Evolutionary conservation across 2,113 vertebrate species (phyloP).

Genomic region (Solea solea): DNA sequence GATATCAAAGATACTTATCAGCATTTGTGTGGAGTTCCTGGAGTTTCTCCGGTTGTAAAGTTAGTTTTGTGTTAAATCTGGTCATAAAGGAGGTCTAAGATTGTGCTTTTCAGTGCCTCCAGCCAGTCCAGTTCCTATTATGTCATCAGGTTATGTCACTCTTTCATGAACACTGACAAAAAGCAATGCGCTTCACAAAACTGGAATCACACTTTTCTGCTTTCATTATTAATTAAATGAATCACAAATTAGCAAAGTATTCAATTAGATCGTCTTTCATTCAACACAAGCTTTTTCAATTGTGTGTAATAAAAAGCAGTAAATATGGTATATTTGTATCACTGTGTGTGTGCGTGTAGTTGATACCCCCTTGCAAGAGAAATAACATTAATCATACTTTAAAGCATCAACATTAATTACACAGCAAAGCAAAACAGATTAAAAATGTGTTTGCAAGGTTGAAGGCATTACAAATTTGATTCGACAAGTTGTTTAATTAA

Average conservation of each 20-base stretch:
- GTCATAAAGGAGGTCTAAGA: constrained; percentile 43
- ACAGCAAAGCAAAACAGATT: no score
- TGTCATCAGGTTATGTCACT: constrained; percentile 46
- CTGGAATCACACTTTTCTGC: constrained; percentile 8
- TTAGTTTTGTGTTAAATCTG: constrained; percentile 7
- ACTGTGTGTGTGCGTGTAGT: not conserved
- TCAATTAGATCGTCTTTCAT: no score
- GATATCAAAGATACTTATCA: constrained; percentile 17
- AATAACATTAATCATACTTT: no score
- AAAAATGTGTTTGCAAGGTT: no score
- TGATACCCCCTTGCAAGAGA: no score
- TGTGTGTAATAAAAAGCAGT: no score
- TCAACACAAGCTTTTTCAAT: no score
- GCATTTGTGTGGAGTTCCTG: constrained; percentile 19
- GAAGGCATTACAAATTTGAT: no score
- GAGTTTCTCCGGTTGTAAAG: constrained; percentile 30
- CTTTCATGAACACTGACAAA: constrained; percentile 40
- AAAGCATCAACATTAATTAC: no score
- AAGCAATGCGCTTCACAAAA: constrained; percentile 18
- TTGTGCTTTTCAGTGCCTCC: constrained; percentile 15
- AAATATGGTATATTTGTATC: not conserved
- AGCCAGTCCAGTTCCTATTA: constrained; percentile 46
- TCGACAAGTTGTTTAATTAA: no score
- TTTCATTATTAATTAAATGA: not conserved
- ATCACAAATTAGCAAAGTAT: no score